Evolutionary conservation across 2,797 vertebrate genomes (phyloP).

Genomic region (Spondyliosoma cantharus): DNA sequence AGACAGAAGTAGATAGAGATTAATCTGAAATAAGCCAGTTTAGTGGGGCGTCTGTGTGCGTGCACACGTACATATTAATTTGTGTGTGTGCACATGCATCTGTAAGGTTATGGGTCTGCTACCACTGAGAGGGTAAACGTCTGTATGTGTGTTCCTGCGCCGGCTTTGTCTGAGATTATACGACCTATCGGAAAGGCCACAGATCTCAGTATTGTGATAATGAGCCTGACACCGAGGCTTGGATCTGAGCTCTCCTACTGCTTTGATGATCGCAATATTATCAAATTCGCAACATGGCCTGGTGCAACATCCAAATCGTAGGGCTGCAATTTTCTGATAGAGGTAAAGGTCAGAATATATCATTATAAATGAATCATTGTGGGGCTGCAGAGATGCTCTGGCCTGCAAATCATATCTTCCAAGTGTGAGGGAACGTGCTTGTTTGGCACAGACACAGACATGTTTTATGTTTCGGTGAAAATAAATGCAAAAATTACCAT

Average conservation of each 20-base stretch:
- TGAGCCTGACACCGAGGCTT: constrained; percentile 20
- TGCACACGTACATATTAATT: constrained; percentile 11
- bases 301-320: too few species aligned
- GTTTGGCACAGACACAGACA: too few species aligned
- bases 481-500: too few species aligned
- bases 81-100: constrained; percentile 21
- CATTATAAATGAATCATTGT: too few species aligned
- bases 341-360: too few species aligned
- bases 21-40: constrained; percentile 70
- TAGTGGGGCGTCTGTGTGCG: constrained; percentile 13
- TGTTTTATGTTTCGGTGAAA: too few species aligned
- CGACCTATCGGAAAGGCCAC: constrained; percentile 33
- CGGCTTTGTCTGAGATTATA: constrained; percentile 49
- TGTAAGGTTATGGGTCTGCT: constrained; percentile 18
- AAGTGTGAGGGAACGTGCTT: too few species aligned
- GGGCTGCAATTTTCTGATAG: too few species aligned
- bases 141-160: constrained; percentile 17
- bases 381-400: too few species aligned
- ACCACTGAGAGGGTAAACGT: not conserved
- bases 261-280: not conserved
- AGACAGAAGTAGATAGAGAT: constrained; percentile 52
- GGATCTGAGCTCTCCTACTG: not conserved
- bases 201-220: constrained; percentile 38
- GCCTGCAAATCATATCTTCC: too few species aligned
- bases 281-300: too few species aligned